These are phyloP conservation scores for Pithecia hirsuta DNA, from an alignment of 2,797 vertebrate species.

Conservation along the genomic window DNA sequence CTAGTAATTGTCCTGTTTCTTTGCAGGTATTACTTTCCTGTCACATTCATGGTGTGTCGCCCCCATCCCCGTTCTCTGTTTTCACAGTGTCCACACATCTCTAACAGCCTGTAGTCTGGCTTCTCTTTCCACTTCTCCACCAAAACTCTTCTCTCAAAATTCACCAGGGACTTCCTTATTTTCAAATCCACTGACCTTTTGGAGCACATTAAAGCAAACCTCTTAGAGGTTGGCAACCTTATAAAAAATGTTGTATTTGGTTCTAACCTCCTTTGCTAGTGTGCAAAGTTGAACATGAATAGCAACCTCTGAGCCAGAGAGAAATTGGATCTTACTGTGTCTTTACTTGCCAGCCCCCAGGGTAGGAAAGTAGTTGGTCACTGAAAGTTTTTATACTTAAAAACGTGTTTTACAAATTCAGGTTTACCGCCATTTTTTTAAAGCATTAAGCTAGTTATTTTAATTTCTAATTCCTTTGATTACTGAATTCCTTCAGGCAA, in stretches of 20 bases:
- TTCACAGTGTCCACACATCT: not conserved
- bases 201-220: not conserved
- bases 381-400: conserved; percentile 15
- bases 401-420: conserved; percentile 28
- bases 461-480: not conserved
- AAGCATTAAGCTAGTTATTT: not conserved
- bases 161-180: conserved; percentile 5
- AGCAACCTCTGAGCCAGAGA: not conserved
- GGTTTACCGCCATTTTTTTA: not conserved
- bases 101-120: not conserved
- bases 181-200: conserved; percentile 4
- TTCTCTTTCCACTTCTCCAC: not conserved
- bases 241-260: not conserved
- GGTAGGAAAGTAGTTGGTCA: conserved; percentile 1
- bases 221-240: conserved; percentile 4
- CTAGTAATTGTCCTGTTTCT: not conserved
- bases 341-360: not conserved
- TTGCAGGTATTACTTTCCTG: fast-evolving
- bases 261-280: not conserved
- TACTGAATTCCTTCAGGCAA: not conserved
- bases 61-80: not conserved
- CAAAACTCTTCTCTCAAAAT: not conserved
- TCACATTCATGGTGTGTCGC: not conserved
- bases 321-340: not conserved
- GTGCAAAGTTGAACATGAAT: not conserved